phyloP scores from a whole-genome alignment of 2,797 vertebrate genomes.

The Pelobates cultripes region DNA sequence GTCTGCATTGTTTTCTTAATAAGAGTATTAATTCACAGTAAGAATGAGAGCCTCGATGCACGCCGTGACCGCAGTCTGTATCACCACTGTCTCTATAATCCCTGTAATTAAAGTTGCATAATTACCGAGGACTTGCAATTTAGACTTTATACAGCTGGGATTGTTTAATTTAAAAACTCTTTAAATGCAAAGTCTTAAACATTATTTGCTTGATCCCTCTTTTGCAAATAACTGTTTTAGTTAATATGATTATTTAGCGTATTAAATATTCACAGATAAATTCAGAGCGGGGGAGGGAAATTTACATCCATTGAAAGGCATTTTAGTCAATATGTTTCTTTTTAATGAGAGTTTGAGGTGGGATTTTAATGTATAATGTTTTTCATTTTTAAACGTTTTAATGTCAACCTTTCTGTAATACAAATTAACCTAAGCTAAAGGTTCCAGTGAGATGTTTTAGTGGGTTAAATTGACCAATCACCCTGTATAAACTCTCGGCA shows the following conservation, averaged over 20 bases:
- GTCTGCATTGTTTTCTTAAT: slow-evolving; percentile 3
- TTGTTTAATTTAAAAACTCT: slow-evolving; percentile 46
- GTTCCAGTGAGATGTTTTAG: no score
- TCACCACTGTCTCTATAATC: slow-evolving; percentile 55
- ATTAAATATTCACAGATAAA: slow-evolving; percentile 30
- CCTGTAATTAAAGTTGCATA: slow-evolving; percentile 60
- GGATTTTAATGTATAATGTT: background rate
- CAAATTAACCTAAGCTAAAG: no score
- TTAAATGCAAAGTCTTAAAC: slow-evolving; percentile 29
- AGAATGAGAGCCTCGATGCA: slow-evolving; percentile 53
- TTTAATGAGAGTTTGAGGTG: background rate
- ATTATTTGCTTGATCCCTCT: slow-evolving; percentile 21
- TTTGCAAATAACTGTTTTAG: slow-evolving; percentile 35
- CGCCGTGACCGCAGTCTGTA: slow-evolving; percentile 51
- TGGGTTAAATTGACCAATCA: no score
- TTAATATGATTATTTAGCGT: slow-evolving; percentile 24
- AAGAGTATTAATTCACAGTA: slow-evolving; percentile 19
- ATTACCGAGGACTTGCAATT: slow-evolving; percentile 54
- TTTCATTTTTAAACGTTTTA: no score
- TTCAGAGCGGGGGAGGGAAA: background rate
- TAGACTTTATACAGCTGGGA: slow-evolving; percentile 57
- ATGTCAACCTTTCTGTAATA: no score
- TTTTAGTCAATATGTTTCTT: background rate
- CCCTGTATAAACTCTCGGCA: no score
- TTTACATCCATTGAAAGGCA: background rate